phyloP scores from a whole-genome alignment of 2,888 invertebrate genomes.

The Sepioteuthis lessoniana region DNA sequence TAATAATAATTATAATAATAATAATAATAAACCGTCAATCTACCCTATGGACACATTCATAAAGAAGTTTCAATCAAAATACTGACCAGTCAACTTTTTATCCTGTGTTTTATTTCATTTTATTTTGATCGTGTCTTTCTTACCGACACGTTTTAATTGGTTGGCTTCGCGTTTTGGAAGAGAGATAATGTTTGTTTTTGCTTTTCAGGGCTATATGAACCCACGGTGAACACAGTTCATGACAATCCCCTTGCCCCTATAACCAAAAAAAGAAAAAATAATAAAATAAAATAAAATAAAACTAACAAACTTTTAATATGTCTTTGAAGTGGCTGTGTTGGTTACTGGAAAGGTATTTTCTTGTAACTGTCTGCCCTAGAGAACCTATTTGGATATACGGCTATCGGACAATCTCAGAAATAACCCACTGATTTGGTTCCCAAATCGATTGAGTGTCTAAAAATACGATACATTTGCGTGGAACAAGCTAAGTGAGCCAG shows the following conservation, averaged over 20 bases:
- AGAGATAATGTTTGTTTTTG: not conserved
- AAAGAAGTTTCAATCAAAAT: too few species aligned
- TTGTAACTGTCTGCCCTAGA: not conserved
- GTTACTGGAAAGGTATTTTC: not conserved
- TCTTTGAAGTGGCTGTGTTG: not conserved
- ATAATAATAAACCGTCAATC: not conserved
- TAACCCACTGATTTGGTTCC: not conserved
- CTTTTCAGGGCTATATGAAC: not conserved
- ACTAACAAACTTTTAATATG: not conserved
- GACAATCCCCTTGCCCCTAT: too few species aligned
- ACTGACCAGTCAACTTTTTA: too few species aligned
- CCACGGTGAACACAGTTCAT: not conserved
- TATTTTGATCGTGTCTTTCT: too few species aligned
- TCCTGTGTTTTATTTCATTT: too few species aligned
- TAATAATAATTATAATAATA: not conserved
- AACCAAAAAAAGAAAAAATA: not conserved
- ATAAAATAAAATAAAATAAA: too few species aligned
- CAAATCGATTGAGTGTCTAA: not conserved
- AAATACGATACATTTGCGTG: too few species aligned
- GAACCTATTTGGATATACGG: not conserved
- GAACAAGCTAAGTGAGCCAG: too few species aligned
- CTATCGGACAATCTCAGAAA: not conserved
- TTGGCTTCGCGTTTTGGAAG: too few species aligned
- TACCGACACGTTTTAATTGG: too few species aligned
- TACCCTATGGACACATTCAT: too few species aligned